These are phyloP conservation scores for Enhydra lutris DNA, from an alignment of 2,113 vertebrate genomes.

Conservation along the genomic window DNA sequence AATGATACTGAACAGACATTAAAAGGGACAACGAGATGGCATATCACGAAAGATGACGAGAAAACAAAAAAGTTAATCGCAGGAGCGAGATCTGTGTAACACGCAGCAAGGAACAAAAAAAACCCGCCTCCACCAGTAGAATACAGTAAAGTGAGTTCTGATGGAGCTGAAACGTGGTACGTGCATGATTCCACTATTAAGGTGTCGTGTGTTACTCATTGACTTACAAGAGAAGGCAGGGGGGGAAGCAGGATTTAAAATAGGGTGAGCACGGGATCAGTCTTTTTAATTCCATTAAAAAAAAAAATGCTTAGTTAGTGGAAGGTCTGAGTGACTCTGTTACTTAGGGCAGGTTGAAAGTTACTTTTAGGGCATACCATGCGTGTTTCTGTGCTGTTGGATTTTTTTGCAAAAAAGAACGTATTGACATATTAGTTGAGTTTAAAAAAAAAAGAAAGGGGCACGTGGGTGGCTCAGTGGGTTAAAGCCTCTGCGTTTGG, in stretches of 20 bases:
- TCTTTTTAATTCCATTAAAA: background rate
- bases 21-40: background rate
- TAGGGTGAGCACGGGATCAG: background rate
- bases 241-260: conserved; percentile 11
- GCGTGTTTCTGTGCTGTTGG: background rate
- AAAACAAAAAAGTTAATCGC: background rate
- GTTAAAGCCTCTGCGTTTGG: no score
- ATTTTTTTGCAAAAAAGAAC: background rate
- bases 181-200: background rate
- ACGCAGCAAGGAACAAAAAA: background rate
- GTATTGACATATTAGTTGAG: background rate
- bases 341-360: background rate
- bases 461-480: no score
- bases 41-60: background rate
- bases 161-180: background rate
- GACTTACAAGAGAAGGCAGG: background rate
- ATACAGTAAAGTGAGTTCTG: background rate
- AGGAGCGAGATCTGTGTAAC: background rate
- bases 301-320: background rate
- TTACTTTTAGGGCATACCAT: background rate
- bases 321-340: background rate
- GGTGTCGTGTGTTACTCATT: background rate
- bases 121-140: background rate
- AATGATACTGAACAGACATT: background rate
- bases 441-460: background rate